phyloP scores from a whole-genome alignment of 2,113 vertebrate species.

The human region DNA sequence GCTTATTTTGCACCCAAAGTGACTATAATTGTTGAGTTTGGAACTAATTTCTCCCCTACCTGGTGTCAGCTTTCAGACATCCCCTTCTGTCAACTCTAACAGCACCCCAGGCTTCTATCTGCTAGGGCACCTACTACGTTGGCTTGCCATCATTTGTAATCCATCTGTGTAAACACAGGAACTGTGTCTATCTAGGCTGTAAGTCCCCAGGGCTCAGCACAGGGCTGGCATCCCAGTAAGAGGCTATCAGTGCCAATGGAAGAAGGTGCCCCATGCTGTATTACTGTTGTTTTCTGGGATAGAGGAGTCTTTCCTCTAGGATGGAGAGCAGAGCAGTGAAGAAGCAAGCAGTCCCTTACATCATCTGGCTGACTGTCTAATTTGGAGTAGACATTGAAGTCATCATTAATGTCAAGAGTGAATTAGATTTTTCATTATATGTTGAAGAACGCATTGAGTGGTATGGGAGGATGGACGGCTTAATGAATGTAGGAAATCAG shows the following conservation, averaged over 20 bases:
- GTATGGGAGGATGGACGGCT: neutral
- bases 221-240: neutral
- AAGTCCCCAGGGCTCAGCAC: neutral
- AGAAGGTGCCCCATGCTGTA: neutral
- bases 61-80: neutral
- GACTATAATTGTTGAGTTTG: neutral
- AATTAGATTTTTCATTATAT: neutral
- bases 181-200: neutral
- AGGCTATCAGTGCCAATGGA: neutral
- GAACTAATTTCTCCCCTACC: neutral
- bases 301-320: neutral
- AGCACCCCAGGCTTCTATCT: neutral
- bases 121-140: neutral
- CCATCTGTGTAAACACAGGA: neutral
- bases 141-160: neutral
- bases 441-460: neutral
- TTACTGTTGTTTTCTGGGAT: neutral
- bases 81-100: neutral
- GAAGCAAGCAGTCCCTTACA: neutral
- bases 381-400: neutral
- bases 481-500: neutral
- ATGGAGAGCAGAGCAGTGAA: neutral
- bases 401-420: neutral
- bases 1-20: slow-evolving; percentile 18
- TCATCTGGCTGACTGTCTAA: neutral